phyloP scores from a whole-genome alignment of 2,888 invertebrate genomes.

The Tenthredo amoena region DNA sequence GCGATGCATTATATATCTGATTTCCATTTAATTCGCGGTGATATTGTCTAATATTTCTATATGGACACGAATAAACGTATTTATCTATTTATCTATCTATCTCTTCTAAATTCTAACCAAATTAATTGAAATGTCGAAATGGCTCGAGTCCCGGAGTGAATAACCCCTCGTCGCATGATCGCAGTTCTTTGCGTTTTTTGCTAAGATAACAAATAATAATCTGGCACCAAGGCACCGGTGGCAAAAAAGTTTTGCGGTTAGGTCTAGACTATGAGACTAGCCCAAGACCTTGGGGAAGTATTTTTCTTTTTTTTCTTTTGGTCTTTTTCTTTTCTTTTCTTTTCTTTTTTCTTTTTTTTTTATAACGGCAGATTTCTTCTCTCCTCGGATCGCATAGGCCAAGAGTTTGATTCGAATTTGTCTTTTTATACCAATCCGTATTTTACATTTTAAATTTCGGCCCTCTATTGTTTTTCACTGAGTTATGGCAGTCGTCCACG shows the following conservation, averaged over 20 bases:
- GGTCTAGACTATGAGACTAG: slow-evolving; percentile 37
- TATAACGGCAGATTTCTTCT: background rate
- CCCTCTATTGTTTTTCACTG: slow-evolving; percentile 62
- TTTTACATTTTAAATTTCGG: slow-evolving; percentile 5
- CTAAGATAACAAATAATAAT: slow-evolving; percentile 15
- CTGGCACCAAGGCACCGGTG: background rate
- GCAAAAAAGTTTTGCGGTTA: slow-evolving; percentile 29
- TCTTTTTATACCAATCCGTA: slow-evolving; percentile 26
- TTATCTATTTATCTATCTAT: background rate
- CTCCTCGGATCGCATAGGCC: background rate
- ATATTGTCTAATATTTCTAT: too few relatives aligned
- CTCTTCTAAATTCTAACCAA: background rate
- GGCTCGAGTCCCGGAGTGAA: background rate
- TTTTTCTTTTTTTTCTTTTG: background rate
- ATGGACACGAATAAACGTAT: too few relatives aligned
- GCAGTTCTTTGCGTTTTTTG: background rate
- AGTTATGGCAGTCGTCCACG: slow-evolving; percentile 65
- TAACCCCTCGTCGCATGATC: background rate
- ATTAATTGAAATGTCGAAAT: background rate
- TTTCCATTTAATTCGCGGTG: too few relatives aligned
- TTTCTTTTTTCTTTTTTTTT: background rate
- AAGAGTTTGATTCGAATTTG: slow-evolving; percentile 7
- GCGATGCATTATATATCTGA: too few relatives aligned
- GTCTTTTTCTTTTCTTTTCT: background rate
- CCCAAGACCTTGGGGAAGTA: slow-evolving; percentile 20